Conservation (phyloP, 37 sponge, comb jelly and placozoan genomes). For the Cliona cf. orientalis region DNA sequence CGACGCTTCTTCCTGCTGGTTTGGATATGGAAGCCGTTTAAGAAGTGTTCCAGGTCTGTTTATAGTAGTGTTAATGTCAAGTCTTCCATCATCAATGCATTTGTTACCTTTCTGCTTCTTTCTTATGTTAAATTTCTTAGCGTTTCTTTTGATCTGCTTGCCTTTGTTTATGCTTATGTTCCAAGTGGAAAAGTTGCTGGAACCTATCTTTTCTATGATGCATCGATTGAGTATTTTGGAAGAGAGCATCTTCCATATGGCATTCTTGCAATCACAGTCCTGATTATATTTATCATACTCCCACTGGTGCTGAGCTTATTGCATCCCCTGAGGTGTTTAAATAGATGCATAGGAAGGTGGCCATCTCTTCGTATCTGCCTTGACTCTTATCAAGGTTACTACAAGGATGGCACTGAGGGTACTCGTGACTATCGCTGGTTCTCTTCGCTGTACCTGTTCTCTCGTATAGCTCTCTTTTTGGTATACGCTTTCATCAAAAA, state of each 20-base stretch:
- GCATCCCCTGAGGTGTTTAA: slow-evolving; percentile 14
- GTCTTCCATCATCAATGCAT: slow-evolving; percentile 46
- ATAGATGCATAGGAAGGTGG: neutral
- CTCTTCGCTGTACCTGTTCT: slow-evolving; percentile 46
- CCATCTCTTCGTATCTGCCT: slow-evolving; percentile 23
- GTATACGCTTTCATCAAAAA: slow-evolving; percentile 19
- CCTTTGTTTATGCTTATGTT: slow-evolving; percentile 19
- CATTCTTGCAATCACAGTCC: slow-evolving; percentile 18
- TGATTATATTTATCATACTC: slow-evolving; percentile 20
- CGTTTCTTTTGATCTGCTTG: slow-evolving; percentile 49
- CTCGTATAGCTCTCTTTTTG: slow-evolving; percentile 31
- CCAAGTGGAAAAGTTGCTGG: neutral
- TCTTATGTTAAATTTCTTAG: slow-evolving; percentile 54
- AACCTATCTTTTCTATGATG: slow-evolving; percentile 36
- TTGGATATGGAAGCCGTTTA: slow-evolving; percentile 23
- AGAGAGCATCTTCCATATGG: slow-evolving; percentile 49
- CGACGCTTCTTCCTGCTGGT: neutral
- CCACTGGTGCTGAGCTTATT: slow-evolving; percentile 46
- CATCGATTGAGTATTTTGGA: slow-evolving; percentile 40
- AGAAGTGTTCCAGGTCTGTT: neutral
- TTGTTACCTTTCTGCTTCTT: slow-evolving; percentile 65
- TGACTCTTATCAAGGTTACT: slow-evolving; percentile 69
- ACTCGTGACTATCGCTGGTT: slow-evolving; percentile 60
- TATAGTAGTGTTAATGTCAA: slow-evolving; percentile 37
- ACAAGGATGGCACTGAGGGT: slow-evolving; percentile 61